Evolutionary conservation across 92 coral and sea anemone species (phyloP).

Genomic region (Parazoanthus darwini): DNA sequence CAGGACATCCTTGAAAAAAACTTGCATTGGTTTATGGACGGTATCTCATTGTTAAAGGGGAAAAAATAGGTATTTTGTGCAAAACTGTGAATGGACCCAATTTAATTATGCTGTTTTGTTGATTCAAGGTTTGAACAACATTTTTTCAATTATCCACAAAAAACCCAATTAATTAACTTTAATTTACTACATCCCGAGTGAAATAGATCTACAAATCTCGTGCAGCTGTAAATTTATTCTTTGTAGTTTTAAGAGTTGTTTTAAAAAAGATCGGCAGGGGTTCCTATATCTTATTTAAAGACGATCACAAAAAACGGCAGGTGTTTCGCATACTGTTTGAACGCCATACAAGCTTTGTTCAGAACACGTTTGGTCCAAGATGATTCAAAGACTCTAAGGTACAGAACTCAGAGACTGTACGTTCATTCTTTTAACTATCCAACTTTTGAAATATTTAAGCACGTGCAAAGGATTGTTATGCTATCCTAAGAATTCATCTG

Average conservation of each 20-base stretch:
- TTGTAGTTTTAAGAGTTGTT: background rate
- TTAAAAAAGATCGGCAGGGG: background rate
- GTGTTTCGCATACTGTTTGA: conserved; percentile 1
- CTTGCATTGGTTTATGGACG: background rate
- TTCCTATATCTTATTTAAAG: background rate
- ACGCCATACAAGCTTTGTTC: too few species aligned
- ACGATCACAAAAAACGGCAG: background rate
- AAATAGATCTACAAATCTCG: background rate
- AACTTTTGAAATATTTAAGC: too few species aligned
- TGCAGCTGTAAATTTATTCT: background rate
- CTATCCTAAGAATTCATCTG: too few species aligned
- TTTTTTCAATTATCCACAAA: background rate
- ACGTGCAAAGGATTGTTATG: too few species aligned
- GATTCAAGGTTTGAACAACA: background rate
- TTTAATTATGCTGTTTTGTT: background rate
- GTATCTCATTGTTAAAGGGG: background rate
- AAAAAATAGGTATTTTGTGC: background rate
- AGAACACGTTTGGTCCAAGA: too few species aligned
- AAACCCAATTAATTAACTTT: background rate
- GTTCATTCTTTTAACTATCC: too few species aligned
- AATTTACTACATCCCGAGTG: background rate
- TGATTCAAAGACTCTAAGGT: too few species aligned
- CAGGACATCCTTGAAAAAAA: too few species aligned
- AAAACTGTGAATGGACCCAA: too few species aligned
- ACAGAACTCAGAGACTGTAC: too few species aligned